Evolutionary conservation across 2,113 vertebrate species (phyloP), one percentile per base, ranked within the genome.

Genomic region (Triplophysa rosa): DNA sequence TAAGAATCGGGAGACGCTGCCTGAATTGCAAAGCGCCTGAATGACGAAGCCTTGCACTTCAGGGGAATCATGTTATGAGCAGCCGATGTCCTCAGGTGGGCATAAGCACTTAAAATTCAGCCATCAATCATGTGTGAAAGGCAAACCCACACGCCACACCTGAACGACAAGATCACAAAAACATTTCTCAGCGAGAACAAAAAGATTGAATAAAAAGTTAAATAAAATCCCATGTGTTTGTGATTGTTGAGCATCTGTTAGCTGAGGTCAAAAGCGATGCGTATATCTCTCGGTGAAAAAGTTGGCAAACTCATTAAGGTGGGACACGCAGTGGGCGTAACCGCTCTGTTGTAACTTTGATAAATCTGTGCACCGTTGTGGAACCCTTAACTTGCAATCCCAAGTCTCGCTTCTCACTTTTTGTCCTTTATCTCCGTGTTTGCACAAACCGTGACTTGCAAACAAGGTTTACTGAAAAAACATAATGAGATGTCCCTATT

Each of bases 51-150:
- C 42, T 42, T 74, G 58, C 71, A 62, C 67, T 33, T 67, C 54
- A 67, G 74, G 54, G 47, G 59, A 84, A 64, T 63, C 62, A 1
- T 66, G 26, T 78, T 75, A 80, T 68, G 67, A 71, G 23, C 37
- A 83, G 42, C 58, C 49, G 62, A 63, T 77, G 78, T 80, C 73
- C 69, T 84, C 67, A 37, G 70, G 71, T 78, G 78, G 83, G 81
- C 83, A 82, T 79, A 52, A 69, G 59, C 24, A 7, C 63, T 79
- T 84, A 76, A 79, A 79, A 82, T 79, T 76, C 62, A 65, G 54
- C 54, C 80, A 82, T 84, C 83, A 82, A 82, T 84, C 80, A 79
- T 79, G 56, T 70, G 74, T 77, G 74, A 77, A 77, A 77, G 74
- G 61, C 62, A 77, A 77, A 77, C 74, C 74, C 74, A 82, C 80